These are phyloP conservation scores for Charina bottae DNA, from an alignment of 2,113 vertebrate species.

Conservation along the genomic window DNA sequence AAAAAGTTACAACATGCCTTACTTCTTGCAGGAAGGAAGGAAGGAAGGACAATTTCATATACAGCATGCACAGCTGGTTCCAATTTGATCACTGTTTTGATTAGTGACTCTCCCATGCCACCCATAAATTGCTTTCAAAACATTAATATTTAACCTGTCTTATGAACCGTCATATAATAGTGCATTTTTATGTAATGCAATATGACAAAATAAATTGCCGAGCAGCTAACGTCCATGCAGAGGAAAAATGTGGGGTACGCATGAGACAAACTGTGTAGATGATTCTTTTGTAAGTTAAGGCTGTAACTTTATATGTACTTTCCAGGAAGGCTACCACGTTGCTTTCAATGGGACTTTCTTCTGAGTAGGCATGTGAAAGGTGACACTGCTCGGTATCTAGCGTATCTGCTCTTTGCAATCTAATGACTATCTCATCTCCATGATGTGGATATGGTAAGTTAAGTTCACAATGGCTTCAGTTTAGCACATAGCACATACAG, in stretches of 20 bases:
- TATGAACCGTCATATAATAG: slow-evolving; percentile 43
- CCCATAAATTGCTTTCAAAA: slow-evolving; percentile 71
- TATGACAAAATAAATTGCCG: slow-evolving; percentile 55
- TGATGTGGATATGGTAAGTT: neutral
- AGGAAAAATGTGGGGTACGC: slow-evolving; percentile 33
- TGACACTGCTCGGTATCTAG: neutral
- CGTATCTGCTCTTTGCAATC: neutral
- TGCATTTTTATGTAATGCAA: slow-evolving; percentile 63
- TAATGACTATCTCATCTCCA: neutral
- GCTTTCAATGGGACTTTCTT: neutral
- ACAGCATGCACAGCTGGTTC: slow-evolving; percentile 73
- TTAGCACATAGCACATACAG: neutral
- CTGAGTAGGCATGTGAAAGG: neutral
- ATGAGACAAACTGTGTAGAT: slow-evolving; percentile 14
- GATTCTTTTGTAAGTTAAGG: neutral
- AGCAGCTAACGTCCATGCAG: slow-evolving; percentile 44
- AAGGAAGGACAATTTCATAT: slow-evolving; percentile 77
- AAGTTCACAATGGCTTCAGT: neutral
- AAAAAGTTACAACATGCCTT: slow-evolving; percentile 65
- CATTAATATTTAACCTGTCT: slow-evolving; percentile 57
- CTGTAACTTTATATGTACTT: neutral
- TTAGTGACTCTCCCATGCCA: slow-evolving; percentile 72
- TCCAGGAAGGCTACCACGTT: neutral
- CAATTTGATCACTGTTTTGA: slow-evolving; percentile 71
- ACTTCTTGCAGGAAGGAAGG: slow-evolving; percentile 75